Percentiles rank a stretch among this genome's conserved stretches.
Evolutionary conservation across 64 coral and sea anemone genomes (phyloP).

Genomic region (Porites australiensis): DNA sequence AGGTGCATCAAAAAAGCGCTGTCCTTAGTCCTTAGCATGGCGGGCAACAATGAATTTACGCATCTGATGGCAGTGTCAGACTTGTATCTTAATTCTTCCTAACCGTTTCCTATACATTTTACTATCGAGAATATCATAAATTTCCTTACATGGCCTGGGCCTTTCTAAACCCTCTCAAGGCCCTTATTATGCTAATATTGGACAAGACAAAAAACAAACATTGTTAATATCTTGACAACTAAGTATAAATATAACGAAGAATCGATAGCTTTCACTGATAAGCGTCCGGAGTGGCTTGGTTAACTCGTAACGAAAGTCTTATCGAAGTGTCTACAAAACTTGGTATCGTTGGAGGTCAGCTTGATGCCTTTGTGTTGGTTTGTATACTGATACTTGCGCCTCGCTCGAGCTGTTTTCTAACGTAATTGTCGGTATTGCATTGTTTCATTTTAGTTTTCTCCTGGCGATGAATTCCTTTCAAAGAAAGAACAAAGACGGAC

Average conservation of each 20-base stretch:
- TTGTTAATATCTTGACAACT: background rate
- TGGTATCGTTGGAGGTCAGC: background rate
- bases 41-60: too few relatives aligned
- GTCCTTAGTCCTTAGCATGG: too few relatives aligned
- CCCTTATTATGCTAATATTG: conserved; percentile 22
- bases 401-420: conserved; percentile 2
- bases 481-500: too few relatives aligned
- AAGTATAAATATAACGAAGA: background rate
- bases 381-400: background rate
- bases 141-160: background rate
- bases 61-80: too few relatives aligned
- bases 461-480: too few relatives aligned
- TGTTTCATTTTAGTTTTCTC: too few relatives aligned
- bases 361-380: background rate
- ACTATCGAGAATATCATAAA: too few relatives aligned
- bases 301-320: background rate
- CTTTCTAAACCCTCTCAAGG: background rate
- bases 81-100: too few relatives aligned
- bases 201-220: conserved; percentile 19
- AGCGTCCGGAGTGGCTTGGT: background rate
- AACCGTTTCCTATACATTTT: too few relatives aligned
- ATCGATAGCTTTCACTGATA: background rate
- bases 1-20: too few relatives aligned
- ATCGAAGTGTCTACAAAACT: background rate
- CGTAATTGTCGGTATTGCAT: conserved; percentile 10